Evolutionary conservation across 2,113 vertebrate genomes (phyloP), one percentile per base, ranked within the genome.

Genomic region (Lethenteron camtschaticum): DNA sequence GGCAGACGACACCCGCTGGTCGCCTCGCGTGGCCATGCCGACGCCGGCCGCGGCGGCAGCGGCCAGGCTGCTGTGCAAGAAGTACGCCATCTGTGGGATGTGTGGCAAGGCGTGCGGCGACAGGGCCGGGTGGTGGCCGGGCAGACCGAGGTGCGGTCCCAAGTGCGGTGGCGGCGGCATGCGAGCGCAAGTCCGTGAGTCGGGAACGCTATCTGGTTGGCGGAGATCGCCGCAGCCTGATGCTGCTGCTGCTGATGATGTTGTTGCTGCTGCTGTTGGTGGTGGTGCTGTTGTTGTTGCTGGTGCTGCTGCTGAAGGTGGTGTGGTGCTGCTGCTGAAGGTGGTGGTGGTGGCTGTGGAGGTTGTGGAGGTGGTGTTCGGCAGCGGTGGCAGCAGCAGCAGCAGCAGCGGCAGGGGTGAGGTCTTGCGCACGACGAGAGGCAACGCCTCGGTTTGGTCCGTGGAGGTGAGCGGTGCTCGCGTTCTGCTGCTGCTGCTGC

Each of bases 41-140:
- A 24, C 63, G n/a, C n/a, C 63, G 63, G 63, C 63, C 24, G 63
- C 63, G 24, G 63, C 63, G 24, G 63, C 63, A 16, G 63, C 63
- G 10, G 63, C 63, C n/a, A 66, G 63, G 63, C 63, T 66, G 63
- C 63, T 66, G 63, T 66, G 63, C 63, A 66, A 24, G 10, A 66
- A 24, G 63, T 66, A 66, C n/a, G 63, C 63, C 63, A 66, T 66
- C 63, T 66, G 63, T 11, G 63, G 63, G 63, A 66, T 66, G 41
- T 41, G 41, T 9, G 63, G 63, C n/a, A 66, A 2, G 41, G 41
- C 41, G 41, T 41, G 41, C 41, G 41, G 41, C 41, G 41, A 41
- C 41, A 41, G 41, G 41, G 41, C 41, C n/a, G 63, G 63, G 63
- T 66, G 63, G 63, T 66, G 63, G n/a, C 24, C n/a, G 63, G 63